Evolutionary conservation across 2,113 vertebrate species (phyloP), one percentile per base, ranked within the genome.

Genomic region (Merops nubicus): DNA sequence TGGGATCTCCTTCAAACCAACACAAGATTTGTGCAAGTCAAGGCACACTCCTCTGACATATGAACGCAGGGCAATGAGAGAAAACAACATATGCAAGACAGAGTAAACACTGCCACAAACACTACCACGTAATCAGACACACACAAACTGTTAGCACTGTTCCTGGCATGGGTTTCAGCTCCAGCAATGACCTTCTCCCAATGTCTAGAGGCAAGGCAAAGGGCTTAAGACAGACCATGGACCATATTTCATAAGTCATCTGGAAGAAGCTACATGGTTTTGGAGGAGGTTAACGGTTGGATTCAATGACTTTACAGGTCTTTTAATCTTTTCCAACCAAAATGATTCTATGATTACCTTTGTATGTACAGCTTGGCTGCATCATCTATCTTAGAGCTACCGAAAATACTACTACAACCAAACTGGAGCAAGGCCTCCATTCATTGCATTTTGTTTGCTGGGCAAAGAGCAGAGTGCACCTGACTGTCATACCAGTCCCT

Each of bases 221-320:
- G 17, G 22, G 17, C 31, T 69, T 59, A 31, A 36, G 38, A 38
- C 0, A 2, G 19, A 29, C 8, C 56, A 60, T 88, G 17, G 38
- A 40, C 7, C 0, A 1, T 1, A 16, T 12, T 23, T 65, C 59
- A 8, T 38, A 63, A 38, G 10, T 14, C 48, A 68, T 5, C 0
- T 25, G 33, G n/a, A 57, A 14, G 42, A 33, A 75, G 42, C 3
- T n/a, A 79, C 15, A 8, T 25, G 76, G 33, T 42, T 86, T 43
- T 51, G 64, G 54, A 78, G 23, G 12, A n/a, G n/a, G n/a, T n/a
- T n/a, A n/a, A n/a, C n/a, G n/a, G n/a, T n/a, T n/a, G n/a, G n/a
- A n/a, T n/a, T n/a, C n/a, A n/a, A n/a, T n/a, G n/a, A n/a, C n/a
- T n/a, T n/a, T n/a, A n/a, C n/a, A n/a, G n/a, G n/a, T n/a, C n/a